These are phyloP conservation scores for Rhynchonycteris naso DNA, from an alignment of 2,797 vertebrate species.

Conservation along the genomic window DNA sequence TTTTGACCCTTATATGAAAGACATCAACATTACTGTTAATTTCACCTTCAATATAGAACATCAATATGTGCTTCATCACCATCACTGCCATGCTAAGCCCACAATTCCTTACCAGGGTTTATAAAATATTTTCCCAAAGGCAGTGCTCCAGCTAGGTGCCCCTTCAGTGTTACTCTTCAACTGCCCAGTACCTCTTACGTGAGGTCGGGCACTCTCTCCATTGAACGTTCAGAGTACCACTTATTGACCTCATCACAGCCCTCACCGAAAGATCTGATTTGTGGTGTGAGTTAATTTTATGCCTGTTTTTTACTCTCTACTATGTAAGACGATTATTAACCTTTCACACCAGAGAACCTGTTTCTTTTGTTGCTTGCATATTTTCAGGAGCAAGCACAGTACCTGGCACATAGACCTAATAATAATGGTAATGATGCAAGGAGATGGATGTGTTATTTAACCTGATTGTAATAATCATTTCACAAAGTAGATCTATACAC, in stretches of 20 bases:
- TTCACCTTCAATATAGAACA: not conserved
- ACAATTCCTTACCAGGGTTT: not conserved
- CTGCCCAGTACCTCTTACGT: too few species aligned
- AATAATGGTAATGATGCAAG: not conserved
- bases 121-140: not conserved
- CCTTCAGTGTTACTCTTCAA: not conserved
- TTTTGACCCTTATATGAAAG: not conserved
- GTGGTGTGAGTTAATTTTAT: not conserved
- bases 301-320: not conserved
- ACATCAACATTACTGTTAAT: not conserved
- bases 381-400: not conserved
- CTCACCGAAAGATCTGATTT: not conserved
- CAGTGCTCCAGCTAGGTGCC: not conserved
- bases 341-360: not conserved
- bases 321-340: too few species aligned
- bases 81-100: too few species aligned
- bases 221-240: rapidly evolving
- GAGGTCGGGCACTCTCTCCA: rapidly evolving
- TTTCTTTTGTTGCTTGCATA: not conserved
- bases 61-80: not conserved
- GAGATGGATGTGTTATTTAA: not conserved
- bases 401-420: not conserved
- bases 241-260: not conserved
- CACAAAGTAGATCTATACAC: not conserved
- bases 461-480: too few species aligned